Conservation (phyloP, 2,888 invertebrate species). For the Sacculina carcini region DNA sequence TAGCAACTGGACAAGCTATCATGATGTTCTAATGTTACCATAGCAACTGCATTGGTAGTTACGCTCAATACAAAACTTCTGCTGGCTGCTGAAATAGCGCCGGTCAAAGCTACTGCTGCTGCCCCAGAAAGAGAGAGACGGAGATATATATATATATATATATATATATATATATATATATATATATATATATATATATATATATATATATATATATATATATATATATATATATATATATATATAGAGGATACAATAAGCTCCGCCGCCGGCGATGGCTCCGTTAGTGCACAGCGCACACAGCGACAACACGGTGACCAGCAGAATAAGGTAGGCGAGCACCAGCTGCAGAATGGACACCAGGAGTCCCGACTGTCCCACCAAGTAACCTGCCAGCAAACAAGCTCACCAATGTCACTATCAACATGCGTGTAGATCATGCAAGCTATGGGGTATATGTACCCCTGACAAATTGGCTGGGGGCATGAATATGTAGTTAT, state of each 20-base stretch:
- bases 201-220: slow-evolving; percentile 6
- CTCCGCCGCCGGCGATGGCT: slow-evolving; percentile 95
- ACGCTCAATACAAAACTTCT: too few species aligned
- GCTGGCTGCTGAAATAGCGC: too few species aligned
- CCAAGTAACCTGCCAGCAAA: slow-evolving; percentile 55
- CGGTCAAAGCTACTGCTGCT: background rate
- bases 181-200: background rate
- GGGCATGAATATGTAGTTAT: too few species aligned
- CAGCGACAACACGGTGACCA: slow-evolving; percentile 84
- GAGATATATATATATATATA: too few species aligned
- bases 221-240: slow-evolving; percentile 5
- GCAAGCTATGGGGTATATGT: too few species aligned
- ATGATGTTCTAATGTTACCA: too few species aligned
- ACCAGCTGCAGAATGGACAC: slow-evolving; percentile 60
- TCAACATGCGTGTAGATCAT: too few species aligned
- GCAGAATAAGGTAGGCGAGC: slow-evolving; percentile 79
- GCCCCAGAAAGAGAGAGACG: background rate
- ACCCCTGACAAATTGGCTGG: too few species aligned
- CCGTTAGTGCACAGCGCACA: slow-evolving; percentile 99
- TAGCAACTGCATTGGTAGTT: too few species aligned
- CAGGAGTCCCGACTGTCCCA: slow-evolving; percentile 82
- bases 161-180: slow-evolving; percentile 6
- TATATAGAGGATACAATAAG: slow-evolving; percentile 70
- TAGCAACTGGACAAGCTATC: too few species aligned
- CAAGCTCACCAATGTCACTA: slow-evolving; percentile 5